Conservation (phyloP, 2,888 invertebrate genomes). For the Dascillus cervinus region DNA sequence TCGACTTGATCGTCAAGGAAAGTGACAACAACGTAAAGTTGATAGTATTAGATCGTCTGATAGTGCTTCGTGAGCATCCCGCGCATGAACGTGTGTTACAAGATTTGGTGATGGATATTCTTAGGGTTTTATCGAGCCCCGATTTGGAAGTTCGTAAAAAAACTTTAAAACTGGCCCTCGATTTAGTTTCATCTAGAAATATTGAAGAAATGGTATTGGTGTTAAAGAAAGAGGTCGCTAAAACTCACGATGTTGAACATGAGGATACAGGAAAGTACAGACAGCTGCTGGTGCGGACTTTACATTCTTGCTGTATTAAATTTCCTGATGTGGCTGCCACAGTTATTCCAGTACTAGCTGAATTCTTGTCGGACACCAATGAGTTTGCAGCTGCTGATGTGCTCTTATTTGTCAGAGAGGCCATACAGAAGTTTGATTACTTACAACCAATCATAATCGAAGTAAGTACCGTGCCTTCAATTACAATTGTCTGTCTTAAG, state of each 20-base stretch:
- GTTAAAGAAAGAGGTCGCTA: slow-evolving; percentile 85
- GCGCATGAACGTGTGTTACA: slow-evolving; percentile 79
- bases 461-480: too few species aligned
- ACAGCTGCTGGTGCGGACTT: slow-evolving; percentile 87
- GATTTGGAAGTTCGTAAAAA: slow-evolving; percentile 78
- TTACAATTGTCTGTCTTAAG: too few species aligned
- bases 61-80: slow-evolving; percentile 77
- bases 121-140: slow-evolving; percentile 85
- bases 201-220: slow-evolving; percentile 93
- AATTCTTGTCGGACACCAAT: slow-evolving; percentile 84
- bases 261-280: slow-evolving; percentile 95
- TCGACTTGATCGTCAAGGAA: slow-evolving; percentile 98
- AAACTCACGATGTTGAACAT: slow-evolving; percentile 75
- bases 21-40: slow-evolving; percentile 99
- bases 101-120: slow-evolving; percentile 94
- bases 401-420: slow-evolving; percentile 88
- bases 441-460: slow-evolving; percentile 77
- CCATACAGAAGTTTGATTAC: slow-evolving; percentile 86
- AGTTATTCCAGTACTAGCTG: slow-evolving; percentile 90
- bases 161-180: slow-evolving; percentile 58
- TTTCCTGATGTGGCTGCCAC: slow-evolving; percentile 92
- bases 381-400: slow-evolving; percentile 92
- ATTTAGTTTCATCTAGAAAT: slow-evolving; percentile 83
- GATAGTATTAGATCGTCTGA: slow-evolving; percentile 90
- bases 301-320: slow-evolving; percentile 90